phyloP scores from a whole-genome alignment of 2,113 vertebrate genomes.

The Indri indri region DNA sequence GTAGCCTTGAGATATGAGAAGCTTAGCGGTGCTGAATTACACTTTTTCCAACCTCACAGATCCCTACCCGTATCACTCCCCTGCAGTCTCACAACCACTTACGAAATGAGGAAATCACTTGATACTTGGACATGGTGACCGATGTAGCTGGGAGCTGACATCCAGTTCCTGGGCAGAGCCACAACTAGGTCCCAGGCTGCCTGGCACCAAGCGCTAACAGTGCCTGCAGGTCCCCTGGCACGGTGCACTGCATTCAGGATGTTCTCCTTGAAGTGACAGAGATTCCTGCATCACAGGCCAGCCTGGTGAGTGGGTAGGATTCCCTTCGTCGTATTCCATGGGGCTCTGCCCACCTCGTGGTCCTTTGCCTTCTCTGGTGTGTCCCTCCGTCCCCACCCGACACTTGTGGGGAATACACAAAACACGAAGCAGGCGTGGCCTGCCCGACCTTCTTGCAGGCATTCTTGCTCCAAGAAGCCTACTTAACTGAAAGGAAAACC shows the following conservation, averaged over 20 bases:
- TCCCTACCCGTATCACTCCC: too few relatives aligned
- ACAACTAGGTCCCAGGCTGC: accelerated
- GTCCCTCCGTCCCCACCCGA: not conserved
- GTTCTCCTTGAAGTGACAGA: accelerated
- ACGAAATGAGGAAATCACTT: not conserved
- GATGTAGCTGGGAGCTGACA: not conserved
- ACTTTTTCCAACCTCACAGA: not conserved
- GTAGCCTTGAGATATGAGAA: not conserved
- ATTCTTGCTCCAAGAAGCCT: not conserved
- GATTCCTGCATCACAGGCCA: not conserved
- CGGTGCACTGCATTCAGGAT: not conserved
- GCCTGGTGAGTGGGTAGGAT: too few relatives aligned
- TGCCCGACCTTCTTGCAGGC: not conserved
- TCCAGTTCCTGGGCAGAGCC: not conserved
- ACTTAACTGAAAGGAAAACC: not conserved
- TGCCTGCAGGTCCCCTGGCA: not conserved
- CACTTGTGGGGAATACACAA: not conserved
- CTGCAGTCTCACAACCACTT: not conserved
- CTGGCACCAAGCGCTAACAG: not conserved
- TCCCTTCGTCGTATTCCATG: accelerated
- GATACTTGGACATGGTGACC: not conserved
- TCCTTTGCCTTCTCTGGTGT: not conserved
- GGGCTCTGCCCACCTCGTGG: accelerated
- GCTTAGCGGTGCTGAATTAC: not conserved
- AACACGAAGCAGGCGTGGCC: not conserved